Conservation (phyloP, 2,113 vertebrate species). For the Bos indicus region DNA sequence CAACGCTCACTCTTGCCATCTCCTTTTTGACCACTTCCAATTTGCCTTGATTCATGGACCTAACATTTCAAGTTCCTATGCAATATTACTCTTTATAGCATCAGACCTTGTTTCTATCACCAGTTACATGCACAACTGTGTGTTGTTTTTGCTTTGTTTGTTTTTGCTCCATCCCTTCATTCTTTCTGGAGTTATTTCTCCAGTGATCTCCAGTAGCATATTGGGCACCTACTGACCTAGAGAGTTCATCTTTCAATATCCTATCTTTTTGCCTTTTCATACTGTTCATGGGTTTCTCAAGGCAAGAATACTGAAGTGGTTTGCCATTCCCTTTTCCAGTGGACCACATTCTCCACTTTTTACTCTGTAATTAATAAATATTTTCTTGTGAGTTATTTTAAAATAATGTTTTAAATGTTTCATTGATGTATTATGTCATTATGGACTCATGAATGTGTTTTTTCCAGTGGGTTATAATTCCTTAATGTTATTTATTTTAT, state of each 20-base stretch:
- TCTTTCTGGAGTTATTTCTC: not conserved
- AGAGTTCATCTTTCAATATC: not conserved
- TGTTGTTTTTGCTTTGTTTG: not conserved
- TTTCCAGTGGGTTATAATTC: not conserved
- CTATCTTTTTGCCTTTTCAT: not conserved
- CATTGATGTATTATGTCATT: not conserved
- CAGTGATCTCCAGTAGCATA: not conserved
- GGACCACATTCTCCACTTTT: not conserved
- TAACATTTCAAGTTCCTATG: not conserved
- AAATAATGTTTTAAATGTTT: not conserved
- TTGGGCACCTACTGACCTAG: not conserved
- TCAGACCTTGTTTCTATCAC: not conserved
- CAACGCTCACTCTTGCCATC: not conserved
- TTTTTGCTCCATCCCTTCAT: not conserved
- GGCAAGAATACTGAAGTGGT: not conserved
- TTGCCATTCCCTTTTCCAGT: not conserved
- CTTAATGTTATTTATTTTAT: not conserved
- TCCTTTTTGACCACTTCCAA: not conserved
- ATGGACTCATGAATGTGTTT: not conserved
- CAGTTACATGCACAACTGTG: not conserved
- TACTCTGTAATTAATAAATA: not conserved
- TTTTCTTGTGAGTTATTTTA: not conserved
- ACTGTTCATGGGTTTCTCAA: not conserved
- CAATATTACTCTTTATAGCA: not conserved
- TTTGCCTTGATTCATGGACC: not conserved